phyloP scores from a whole-genome alignment of 2,888 invertebrate species.

The Linyphia triangularis region DNA sequence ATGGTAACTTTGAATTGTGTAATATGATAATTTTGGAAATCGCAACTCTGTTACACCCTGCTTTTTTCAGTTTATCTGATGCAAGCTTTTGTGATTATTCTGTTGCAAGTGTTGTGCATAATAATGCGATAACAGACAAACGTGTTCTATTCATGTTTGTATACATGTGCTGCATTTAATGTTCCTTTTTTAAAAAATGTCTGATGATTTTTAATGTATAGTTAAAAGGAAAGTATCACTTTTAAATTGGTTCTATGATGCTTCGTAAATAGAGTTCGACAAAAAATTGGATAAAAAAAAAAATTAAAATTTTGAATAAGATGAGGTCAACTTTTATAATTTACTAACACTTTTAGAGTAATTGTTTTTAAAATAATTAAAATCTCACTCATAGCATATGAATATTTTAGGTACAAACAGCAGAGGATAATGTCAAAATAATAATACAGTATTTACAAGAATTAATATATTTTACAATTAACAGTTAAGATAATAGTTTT shows the following conservation, averaged over 20 bases:
- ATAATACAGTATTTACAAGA: no score
- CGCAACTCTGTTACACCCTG: not conserved
- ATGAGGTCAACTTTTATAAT: no score
- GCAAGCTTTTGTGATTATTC: slow-evolving; percentile 44
- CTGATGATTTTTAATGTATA: not conserved
- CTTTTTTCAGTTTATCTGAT: slow-evolving; percentile 24
- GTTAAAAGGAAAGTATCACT: not conserved
- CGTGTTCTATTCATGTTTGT: slow-evolving; percentile 22
- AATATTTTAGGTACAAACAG: no score
- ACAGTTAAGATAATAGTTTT: no score
- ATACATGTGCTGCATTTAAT: slow-evolving; percentile 1
- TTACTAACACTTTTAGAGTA: no score
- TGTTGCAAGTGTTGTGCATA: not conserved
- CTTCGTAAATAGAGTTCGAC: slow-evolving; percentile 20
- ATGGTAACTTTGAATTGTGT: not conserved
- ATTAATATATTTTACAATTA: no score
- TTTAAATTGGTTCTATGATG: not conserved
- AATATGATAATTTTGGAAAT: not conserved
- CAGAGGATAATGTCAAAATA: no score
- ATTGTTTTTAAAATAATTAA: no score
- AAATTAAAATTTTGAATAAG: no score
- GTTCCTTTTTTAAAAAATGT: slow-evolving; percentile 27
- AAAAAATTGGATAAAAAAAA: no score
- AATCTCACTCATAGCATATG: no score
- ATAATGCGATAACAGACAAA: not conserved